Percentiles rank a stretch among this genome's conserved stretches.
Evolutionary conservation across 2,888 invertebrate genomes (phyloP).

Genomic region (Baccha elongata): DNA sequence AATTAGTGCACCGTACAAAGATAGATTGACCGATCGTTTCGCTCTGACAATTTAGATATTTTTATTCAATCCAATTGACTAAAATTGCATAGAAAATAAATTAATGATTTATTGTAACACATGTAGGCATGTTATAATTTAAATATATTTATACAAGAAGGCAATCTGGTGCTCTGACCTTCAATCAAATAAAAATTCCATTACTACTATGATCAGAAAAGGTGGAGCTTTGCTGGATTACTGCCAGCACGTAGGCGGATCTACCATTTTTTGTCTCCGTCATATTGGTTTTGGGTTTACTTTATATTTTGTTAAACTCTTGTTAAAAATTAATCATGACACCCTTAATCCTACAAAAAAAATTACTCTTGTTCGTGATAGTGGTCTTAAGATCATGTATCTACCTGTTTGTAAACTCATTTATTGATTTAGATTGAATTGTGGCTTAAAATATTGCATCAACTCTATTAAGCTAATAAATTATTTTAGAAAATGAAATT

Average conservation of each 20-base stretch:
- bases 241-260: conserved; percentile 70
- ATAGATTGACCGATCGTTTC: conserved; percentile 55
- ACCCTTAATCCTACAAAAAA: conserved; percentile 55
- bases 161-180: conserved; percentile 57
- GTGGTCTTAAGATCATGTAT: conserved; percentile 52
- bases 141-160: conserved; percentile 33
- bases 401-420: conserved; percentile 28
- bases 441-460: conserved; percentile 2
- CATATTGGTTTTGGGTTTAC: conserved; percentile 31
- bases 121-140: conserved; percentile 43
- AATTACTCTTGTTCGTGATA: conserved; percentile 54
- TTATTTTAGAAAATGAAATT: too few species aligned
- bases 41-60: conserved; percentile 61
- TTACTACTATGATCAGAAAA: conserved; percentile 49
- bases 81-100: conserved; percentile 51
- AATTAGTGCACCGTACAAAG: conserved; percentile 51
- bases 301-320: conserved; percentile 12
- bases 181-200: conserved; percentile 56
- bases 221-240: conserved; percentile 71
- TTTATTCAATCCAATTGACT: conserved; percentile 67
- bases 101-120: conserved; percentile 52
- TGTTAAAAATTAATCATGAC: conserved; percentile 55
- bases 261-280: conserved; percentile 65
- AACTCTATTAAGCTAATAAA: too few species aligned
- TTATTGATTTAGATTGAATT: conserved; percentile 12